Evolutionary conservation across 1,140 invertebrate species (phyloP).

Genomic region (Saccostrea cuccullata): DNA sequence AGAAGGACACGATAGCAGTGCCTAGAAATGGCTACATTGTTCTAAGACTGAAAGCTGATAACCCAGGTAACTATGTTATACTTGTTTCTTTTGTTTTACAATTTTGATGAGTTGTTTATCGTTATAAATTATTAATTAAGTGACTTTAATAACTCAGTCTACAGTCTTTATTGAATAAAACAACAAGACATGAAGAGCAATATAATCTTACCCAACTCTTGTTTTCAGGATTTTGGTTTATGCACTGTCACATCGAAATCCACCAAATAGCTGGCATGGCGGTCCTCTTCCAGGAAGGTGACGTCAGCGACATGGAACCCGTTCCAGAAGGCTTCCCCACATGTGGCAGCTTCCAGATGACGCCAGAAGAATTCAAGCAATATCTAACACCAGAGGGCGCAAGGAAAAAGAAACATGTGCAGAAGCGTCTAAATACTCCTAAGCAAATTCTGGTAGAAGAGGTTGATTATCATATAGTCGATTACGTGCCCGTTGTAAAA

Average conservation of each 20-base stretch:
- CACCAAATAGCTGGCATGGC: slow-evolving; percentile 57
- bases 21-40: slow-evolving; percentile 51
- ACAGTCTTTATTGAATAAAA: not conserved
- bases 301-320: slow-evolving; percentile 4
- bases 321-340: slow-evolving; percentile 43
- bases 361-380: not conserved
- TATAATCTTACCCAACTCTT: not conserved
- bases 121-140: too few species aligned
- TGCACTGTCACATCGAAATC: slow-evolving; percentile 59
- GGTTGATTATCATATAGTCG: not conserved
- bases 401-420: not conserved
- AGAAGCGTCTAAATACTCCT: not conserved
- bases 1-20: slow-evolving; percentile 50
- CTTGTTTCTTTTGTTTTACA: not conserved
- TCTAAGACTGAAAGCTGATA: slow-evolving; percentile 47
- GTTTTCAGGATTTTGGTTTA: slow-evolving; percentile 54
- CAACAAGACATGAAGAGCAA: not conserved
- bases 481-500: not conserved
- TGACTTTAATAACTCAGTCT: too few species aligned
- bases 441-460: not conserved
- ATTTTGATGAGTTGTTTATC: too few species aligned
- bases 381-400: not conserved
- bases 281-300: slow-evolving; percentile 50
- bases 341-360: slow-evolving; percentile 46
- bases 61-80: slow-evolving; percentile 41